phyloP scores from a whole-genome alignment of 2,888 invertebrate genomes.

The Agriopis leucophaearia region DNA sequence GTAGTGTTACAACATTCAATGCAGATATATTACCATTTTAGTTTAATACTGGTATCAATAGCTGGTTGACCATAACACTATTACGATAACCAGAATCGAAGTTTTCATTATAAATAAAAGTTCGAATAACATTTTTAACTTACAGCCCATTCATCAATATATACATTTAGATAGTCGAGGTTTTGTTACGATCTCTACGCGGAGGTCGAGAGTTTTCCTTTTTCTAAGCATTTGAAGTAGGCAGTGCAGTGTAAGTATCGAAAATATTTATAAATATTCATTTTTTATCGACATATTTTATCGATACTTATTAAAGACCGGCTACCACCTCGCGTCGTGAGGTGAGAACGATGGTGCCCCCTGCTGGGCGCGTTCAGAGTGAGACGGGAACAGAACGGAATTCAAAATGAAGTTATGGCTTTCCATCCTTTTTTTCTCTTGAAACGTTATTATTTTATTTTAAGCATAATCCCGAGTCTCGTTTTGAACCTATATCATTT shows the following conservation, averaged over 20 bases:
- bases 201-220: constrained; percentile 36
- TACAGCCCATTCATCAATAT: constrained; percentile 31
- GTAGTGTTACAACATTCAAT: constrained; percentile 65
- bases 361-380: constrained; percentile 80
- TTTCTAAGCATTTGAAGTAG: constrained; percentile 48
- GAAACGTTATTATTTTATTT: constrained; percentile 76
- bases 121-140: constrained; percentile 26
- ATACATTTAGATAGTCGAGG: constrained; percentile 21
- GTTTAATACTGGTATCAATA: constrained; percentile 64
- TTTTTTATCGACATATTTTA: constrained; percentile 84
- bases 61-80: constrained; percentile 59
- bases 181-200: constrained; percentile 37
- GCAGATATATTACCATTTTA: constrained; percentile 69
- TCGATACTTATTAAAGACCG: constrained; percentile 85
- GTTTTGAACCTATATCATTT: constrained; percentile 63
- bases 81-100: constrained; percentile 54
- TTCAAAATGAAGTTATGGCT: constrained; percentile 85
- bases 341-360: constrained; percentile 86
- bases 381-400: constrained; percentile 82
- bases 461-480: constrained; percentile 64
- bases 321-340: constrained; percentile 85
- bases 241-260: constrained; percentile 66
- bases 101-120: constrained; percentile 37
- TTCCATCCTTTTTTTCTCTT: constrained; percentile 73
- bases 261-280: constrained; percentile 85